Base-by-base conservation (phyloP, 23 tunicate genomes). In the Styela plicata region DNA sequence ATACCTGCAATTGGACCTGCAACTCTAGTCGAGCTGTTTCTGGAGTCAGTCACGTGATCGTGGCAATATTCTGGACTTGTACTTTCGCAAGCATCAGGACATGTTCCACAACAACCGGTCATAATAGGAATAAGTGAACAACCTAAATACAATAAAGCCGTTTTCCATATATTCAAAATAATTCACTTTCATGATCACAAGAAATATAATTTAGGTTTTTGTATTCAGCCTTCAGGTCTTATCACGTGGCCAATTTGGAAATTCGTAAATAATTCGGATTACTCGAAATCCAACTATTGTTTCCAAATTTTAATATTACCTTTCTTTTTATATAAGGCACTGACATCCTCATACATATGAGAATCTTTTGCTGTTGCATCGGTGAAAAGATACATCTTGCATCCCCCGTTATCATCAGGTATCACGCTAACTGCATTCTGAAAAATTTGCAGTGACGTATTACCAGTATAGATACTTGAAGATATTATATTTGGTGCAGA, bases 361-460 rank as follows among this genome's bases (percentile, higher is more conserved):
- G 31, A 29, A 53, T 91, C 97, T 73, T 91, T 91, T 33, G 91
- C 77, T 7, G 69, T 78, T 26, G 97, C 97, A 63, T 91, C 97
- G 18, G 84, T 83, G 82, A 86, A 82, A 35, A 91, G 83, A 57
- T 76, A 91, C 19, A 91, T 80, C 69, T 91, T 91, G 88, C 97
- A 91, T 29, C 88, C 91, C 1, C 74, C 85, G 36, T 79, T 83
- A 16, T 73, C 67, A 16, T 28, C 63, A 1, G 89, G 89, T 22
- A 79, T 64, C 32, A 36, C 71, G 35, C 13, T 31, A 21, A 63
- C 74, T 1, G 83, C 95, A 30, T 80, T 85, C 95, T 89, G 73
- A 16, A 68, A n/a, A n/a, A n/a, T n/a, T n/a, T n/a, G n/a, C 73
- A 10, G 7, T 16, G 27, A 7, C 27, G 30, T 24, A 13, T 10